Percentiles rank a stretch among this genome's conserved stretches.
phyloP scores from a whole-genome alignment of 2,797 vertebrate species.

The Parauchenoglanis ngamensis region DNA sequence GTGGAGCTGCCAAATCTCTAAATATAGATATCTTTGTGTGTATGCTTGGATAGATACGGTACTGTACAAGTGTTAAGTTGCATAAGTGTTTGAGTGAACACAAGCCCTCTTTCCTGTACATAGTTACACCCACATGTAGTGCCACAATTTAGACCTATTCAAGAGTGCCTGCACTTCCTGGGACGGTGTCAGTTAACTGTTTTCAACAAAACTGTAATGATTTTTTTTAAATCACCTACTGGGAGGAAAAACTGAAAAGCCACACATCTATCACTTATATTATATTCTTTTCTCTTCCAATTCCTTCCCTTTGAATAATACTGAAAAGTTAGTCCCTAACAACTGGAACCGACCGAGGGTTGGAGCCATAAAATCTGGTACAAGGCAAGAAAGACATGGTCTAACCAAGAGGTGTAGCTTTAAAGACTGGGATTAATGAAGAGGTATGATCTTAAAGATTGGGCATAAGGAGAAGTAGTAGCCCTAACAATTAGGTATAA shows the following conservation, averaged over 20 bases:
- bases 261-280: neutral
- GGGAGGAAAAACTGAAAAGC: neutral
- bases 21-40: neutral
- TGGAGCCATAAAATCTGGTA: neutral
- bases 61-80: slow-evolving; percentile 5
- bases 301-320: neutral
- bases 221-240: neutral
- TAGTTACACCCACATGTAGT: neutral
- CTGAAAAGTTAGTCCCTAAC: neutral
- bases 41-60: neutral
- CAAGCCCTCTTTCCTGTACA: neutral
- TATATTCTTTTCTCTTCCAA: neutral
- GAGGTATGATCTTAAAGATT: neutral
- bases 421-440: neutral
- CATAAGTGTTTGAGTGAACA: neutral
- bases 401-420: neutral
- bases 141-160: neutral
- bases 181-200: neutral
- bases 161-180: neutral
- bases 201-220: neutral
- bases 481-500: neutral
- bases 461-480: neutral
- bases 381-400: neutral
- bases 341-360: neutral
- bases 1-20: neutral